Evolutionary conservation across 1,140 invertebrate species (phyloP).

Genomic region (Drosophila truncata): DNA sequence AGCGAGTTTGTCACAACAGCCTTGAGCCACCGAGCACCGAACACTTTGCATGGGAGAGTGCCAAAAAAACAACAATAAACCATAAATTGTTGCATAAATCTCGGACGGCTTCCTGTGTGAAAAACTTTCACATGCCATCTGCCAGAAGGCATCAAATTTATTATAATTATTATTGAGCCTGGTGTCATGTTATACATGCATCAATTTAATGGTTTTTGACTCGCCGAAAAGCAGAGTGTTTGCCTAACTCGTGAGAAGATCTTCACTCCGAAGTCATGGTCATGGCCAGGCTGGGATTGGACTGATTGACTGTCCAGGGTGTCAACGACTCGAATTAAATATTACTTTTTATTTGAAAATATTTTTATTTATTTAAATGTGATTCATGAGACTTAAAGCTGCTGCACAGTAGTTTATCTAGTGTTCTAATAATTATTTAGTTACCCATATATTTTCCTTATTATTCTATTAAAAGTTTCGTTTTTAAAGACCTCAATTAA

Average conservation of each 20-base stretch:
- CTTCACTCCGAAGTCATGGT: constrained; percentile 58
- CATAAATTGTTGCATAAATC: constrained; percentile 71
- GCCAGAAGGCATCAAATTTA: constrained; percentile 44
- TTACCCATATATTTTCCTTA: neutral
- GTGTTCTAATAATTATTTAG: neutral
- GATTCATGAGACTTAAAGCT: neutral
- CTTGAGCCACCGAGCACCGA: constrained; percentile 48
- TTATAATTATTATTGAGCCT: constrained; percentile 58
- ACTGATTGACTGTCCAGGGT: constrained; percentile 19
- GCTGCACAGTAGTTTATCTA: neutral
- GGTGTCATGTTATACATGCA: constrained; percentile 60
- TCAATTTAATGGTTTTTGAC: constrained; percentile 47
- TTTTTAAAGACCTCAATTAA: too few species aligned
- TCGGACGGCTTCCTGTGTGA: constrained; percentile 61
- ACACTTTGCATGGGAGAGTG: constrained; percentile 57
- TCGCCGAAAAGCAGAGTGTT: constrained; percentile 7
- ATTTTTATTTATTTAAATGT: neutral
- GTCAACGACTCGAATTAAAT: constrained; percentile 33
- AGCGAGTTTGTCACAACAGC: constrained; percentile 52
- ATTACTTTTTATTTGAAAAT: too few species aligned
- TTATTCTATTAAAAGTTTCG: neutral
- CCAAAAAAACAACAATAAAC: constrained; percentile 42
- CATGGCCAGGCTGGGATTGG: constrained; percentile 40
- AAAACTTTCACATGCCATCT: constrained; percentile 69
- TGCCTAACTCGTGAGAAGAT: constrained; percentile 46